Conservation (phyloP, 2,797 vertebrate genomes). For the Leucoraja ocellata region DNA sequence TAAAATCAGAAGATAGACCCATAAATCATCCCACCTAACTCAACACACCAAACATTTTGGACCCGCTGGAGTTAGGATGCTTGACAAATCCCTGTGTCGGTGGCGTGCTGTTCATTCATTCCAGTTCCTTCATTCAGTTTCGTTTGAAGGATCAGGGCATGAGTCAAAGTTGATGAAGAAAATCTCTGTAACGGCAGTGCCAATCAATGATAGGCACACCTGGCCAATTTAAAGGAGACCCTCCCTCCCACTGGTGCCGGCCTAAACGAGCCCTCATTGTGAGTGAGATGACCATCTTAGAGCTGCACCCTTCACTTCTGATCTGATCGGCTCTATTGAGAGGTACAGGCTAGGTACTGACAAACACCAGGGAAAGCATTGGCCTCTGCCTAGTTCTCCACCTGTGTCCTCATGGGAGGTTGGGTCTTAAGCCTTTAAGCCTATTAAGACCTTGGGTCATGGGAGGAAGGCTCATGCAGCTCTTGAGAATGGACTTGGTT, state of each 20-base stretch:
- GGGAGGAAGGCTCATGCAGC: too few relatives aligned
- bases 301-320: too few relatives aligned
- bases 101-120: not conserved
- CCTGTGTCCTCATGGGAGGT: too few relatives aligned
- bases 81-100: not conserved
- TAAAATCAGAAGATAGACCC: not conserved
- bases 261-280: not conserved
- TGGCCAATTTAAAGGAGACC: not conserved
- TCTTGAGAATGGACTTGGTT: too few relatives aligned
- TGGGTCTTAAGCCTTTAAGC: not conserved
- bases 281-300: not conserved
- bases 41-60: not conserved
- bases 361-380: not conserved
- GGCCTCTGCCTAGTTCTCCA: too few relatives aligned
- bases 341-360: not conserved
- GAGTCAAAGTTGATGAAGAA: not conserved
- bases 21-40: not conserved
- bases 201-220: not conserved
- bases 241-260: not conserved
- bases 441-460: too few relatives aligned
- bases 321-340: not conserved
- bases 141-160: not conserved
- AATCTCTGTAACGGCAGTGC: not conserved
- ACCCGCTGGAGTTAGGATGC: not conserved
- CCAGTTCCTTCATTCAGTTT: not conserved